These are phyloP conservation scores for Dromius quadrimaculatus DNA, from an alignment of 2,888 invertebrate genomes.

Conservation along the genomic window DNA sequence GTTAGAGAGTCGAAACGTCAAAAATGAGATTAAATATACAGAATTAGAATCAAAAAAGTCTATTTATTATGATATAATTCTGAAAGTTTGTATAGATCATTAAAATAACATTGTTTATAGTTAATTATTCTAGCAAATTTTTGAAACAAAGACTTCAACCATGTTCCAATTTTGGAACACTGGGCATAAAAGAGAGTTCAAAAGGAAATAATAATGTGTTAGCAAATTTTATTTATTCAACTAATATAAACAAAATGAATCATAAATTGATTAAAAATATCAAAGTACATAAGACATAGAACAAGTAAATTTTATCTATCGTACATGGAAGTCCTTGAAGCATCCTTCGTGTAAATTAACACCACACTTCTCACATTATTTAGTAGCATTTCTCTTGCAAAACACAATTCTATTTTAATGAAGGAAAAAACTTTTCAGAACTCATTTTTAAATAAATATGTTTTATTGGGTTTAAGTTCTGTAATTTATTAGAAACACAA, in stretches of 20 bases:
- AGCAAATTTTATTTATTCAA: not conserved
- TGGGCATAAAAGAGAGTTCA: conserved; percentile 1
- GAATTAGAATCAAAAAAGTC: too few relatives aligned
- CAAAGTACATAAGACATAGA: not conserved
- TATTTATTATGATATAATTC: too few relatives aligned
- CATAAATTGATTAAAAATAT: not conserved
- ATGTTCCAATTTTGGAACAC: conserved; percentile 26
- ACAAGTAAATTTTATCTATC: not conserved
- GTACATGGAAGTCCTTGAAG: conserved; percentile 23
- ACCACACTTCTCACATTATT: conserved; percentile 24
- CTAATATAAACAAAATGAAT: too few relatives aligned
- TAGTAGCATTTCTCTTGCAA: conserved; percentile 36
- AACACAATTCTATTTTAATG: too few relatives aligned
- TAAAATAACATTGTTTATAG: too few relatives aligned
- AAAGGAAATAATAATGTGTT: not conserved
- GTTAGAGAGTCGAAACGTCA: too few relatives aligned
- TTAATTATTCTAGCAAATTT: not conserved
- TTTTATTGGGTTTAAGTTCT: too few relatives aligned
- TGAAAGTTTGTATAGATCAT: too few relatives aligned
- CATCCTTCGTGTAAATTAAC: conserved; percentile 35
- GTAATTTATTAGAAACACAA: too few relatives aligned
- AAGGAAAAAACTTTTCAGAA: too few relatives aligned
- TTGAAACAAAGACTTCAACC: not conserved
- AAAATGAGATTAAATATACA: too few relatives aligned
- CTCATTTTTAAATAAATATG: too few relatives aligned